These are phyloP conservation scores for Hypselothyrea guttata DNA, from an alignment of 2,888 invertebrate genomes.

Conservation along the genomic window DNA sequence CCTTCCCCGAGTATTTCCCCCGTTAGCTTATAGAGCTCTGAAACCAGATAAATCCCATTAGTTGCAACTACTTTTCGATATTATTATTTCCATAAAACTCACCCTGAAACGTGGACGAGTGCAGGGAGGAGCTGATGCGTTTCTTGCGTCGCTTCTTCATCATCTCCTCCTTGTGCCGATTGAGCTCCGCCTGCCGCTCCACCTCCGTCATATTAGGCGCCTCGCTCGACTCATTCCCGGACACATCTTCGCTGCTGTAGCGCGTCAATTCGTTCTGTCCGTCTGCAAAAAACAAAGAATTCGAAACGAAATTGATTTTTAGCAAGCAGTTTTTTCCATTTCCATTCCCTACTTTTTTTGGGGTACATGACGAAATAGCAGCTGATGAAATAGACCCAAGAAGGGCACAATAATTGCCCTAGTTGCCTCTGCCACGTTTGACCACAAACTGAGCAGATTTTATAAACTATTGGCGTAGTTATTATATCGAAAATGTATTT, in stretches of 20 bases:
- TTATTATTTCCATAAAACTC: slow-evolving; percentile 33
- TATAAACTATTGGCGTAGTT: slow-evolving; percentile 6
- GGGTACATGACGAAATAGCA: slow-evolving; percentile 1
- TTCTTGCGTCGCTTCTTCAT: slow-evolving; percentile 93
- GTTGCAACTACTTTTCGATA: not conserved
- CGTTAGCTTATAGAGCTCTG: slow-evolving; percentile 96
- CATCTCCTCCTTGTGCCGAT: slow-evolving; percentile 93
- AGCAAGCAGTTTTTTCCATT: not conserved
- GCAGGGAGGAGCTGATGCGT: slow-evolving; percentile 93
- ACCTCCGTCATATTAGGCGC: slow-evolving; percentile 81
- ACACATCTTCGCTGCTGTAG: slow-evolving; percentile 82
- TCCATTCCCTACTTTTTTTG: not conserved
- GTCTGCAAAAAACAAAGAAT: slow-evolving; percentile 65
- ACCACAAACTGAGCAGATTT: slow-evolving; percentile 17
- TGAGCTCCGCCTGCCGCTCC: slow-evolving; percentile 84
- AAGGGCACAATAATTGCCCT: not conserved
- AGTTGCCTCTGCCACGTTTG: slow-evolving; percentile 16
- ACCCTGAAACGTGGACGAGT: slow-evolving; percentile 96
- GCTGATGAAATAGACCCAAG: slow-evolving; percentile 3
- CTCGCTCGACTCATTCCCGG: slow-evolving; percentile 82
- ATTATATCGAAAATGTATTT: no score
- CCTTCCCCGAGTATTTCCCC: slow-evolving; percentile 98
- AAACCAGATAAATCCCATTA: not conserved
- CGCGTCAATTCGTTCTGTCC: slow-evolving; percentile 81
- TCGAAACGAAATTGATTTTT: not conserved